Evolutionary conservation across 2,797 vertebrate genomes (phyloP), one percentile per base, ranked within the genome.

Genomic region (Dicrostonyx torquatus): DNA sequence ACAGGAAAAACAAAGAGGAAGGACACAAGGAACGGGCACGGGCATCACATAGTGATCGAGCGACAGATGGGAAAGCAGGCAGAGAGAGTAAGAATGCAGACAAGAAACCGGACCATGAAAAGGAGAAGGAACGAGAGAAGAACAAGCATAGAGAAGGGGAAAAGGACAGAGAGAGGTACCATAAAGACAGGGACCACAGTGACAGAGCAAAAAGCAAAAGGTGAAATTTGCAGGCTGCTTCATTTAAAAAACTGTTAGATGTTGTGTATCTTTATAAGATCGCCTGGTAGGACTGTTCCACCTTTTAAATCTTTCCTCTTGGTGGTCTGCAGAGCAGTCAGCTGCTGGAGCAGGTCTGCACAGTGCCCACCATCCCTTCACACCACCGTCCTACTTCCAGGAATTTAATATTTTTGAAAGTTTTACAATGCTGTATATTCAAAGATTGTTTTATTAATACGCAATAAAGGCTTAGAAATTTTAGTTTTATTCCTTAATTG

Each of bases 141-240:
- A 97, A 97, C 68, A 98, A 98, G 90, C 98, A 98, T 34, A 97
- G 98, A 79, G 98, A 99, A 82, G 98, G 97, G 89, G 99, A 99
- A 96, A 99, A 99, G 97, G 99, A 99, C 93, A 98, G 98, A 95
- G 98, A 99, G 50, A 99, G 97, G 88, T 97, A 98, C 92, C 97
- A 98, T 95, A 98, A 94, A 94, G 98, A 98, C 64, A 98, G 98
- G 98, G 98, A 99, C 98, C 98, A 98, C 84, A 97, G 95, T 78
- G 98, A 99, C 97, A 98, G 98, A 98, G 97, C 96, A 89, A 98
- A 98, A 98, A 98, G 97, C 97, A 99, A 99, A 97, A 98, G 98
- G 98, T 98, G 97, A 98, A 98, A 94, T 92, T 85, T 93, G 96
- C 95, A 96, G 97, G 97, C 97, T 96, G 94, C 95, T 95, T 93